These are phyloP conservation scores for Lottia scabra DNA, from an alignment of 2,888 invertebrate genomes.

Conservation along the genomic window DNA sequence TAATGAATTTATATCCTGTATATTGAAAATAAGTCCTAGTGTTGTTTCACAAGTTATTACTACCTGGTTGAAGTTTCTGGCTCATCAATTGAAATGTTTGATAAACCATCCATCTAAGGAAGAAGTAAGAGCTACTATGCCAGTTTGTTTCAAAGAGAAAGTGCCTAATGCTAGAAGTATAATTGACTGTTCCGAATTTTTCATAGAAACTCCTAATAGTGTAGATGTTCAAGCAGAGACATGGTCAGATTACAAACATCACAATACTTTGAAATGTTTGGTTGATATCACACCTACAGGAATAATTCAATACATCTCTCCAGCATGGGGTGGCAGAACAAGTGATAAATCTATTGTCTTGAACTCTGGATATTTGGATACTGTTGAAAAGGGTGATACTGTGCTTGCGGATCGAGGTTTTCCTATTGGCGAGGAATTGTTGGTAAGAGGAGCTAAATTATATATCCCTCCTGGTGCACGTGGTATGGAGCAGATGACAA, in stretches of 20 bases:
- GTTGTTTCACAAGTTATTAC: background rate
- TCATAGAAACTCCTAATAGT: constrained; percentile 18
- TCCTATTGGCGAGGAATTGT: constrained; percentile 24
- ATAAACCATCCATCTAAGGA: background rate
- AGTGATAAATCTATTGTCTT: constrained; percentile 28
- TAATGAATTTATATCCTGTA: background rate
- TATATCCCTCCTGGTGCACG: background rate
- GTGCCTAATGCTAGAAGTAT: background rate
- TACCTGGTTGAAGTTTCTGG: background rate
- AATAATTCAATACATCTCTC: constrained; percentile 24
- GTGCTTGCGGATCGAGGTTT: constrained; percentile 35
- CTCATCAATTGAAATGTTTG: background rate
- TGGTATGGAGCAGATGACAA: constrained; percentile 9
- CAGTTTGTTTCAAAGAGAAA: background rate
- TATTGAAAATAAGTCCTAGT: background rate
- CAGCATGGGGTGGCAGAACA: constrained; percentile 31
- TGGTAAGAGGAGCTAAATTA: background rate
- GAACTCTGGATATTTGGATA: constrained; percentile 22
- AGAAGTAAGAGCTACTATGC: background rate
- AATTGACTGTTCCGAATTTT: constrained; percentile 27
- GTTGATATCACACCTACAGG: constrained; percentile 21
- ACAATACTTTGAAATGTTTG: constrained; percentile 28
- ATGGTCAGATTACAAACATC: constrained; percentile 25
- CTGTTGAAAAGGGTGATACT: constrained; percentile 22
- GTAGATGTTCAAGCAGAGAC: constrained; percentile 18